A percentile compares a stretch with the other conserved stretches of the same genome.
Conservation (phyloP, 2,888 invertebrate genomes). For the Euplexia lucipara region DNA sequence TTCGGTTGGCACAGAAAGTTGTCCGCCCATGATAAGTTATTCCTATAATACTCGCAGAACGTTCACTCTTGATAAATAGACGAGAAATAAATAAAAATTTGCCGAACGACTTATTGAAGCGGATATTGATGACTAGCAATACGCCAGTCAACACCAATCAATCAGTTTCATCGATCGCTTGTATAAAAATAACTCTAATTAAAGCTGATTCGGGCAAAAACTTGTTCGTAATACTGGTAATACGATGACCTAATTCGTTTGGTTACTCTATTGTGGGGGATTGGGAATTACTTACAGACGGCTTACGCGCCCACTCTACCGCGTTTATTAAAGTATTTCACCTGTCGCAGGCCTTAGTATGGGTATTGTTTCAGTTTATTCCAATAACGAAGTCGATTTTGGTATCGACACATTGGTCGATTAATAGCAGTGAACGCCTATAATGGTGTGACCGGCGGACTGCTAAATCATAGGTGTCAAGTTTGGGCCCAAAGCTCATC, state of each 20-base stretch:
- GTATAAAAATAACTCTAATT: conserved; percentile 52
- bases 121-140: conserved; percentile 34
- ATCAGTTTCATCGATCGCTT: conserved; percentile 40
- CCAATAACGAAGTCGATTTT: too few species aligned
- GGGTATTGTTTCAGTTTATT: too few species aligned
- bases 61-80: conserved; percentile 24
- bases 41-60: conserved; percentile 35
- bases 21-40: conserved; percentile 26
- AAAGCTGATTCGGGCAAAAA: conserved; percentile 33
- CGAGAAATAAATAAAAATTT: conserved; percentile 30
- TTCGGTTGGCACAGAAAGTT: conserved; percentile 40
- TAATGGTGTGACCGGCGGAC: too few species aligned
- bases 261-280: conserved; percentile 20
- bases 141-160: conserved; percentile 45
- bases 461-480: too few species aligned
- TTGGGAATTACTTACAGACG: conserved; percentile 22
- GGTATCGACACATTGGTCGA: too few species aligned
- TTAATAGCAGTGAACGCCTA: too few species aligned
- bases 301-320: conserved; percentile 9
- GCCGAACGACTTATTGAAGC: conserved; percentile 4
- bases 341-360: neutral
- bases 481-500: too few species aligned
- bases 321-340: conserved; percentile 19
- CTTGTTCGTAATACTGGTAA: conserved; percentile 33
- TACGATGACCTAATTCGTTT: conserved; percentile 47